Evolutionary conservation across 2,113 vertebrate species (phyloP), one percentile per base, ranked within the genome.

Genomic region (Antechinus flavipes): DNA sequence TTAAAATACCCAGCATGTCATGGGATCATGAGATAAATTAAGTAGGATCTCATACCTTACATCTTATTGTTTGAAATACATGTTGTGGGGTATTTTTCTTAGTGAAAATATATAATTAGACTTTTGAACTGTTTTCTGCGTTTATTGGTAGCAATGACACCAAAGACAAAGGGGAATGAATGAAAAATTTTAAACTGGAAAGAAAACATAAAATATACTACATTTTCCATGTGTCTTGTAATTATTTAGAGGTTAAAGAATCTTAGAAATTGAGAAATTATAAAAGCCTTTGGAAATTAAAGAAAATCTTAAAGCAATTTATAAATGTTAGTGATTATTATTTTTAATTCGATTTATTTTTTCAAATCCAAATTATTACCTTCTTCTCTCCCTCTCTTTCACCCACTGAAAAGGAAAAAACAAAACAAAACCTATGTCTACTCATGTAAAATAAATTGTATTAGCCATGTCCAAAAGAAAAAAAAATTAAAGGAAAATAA

Each of bases 21-120:
- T 97, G 98, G 98, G 98, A 98, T 98, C 98, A 98, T 95, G 95
- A 98, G 98, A 98, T 96, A 97, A 97, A 97, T 97, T 90, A 96
- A 93, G 89, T 95, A 55, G 61, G 90, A 92, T 94, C 54, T 92
- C 25, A 24, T 96, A 95, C 96, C 96, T 97, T 98, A 84, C 97
- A 96, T 98, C 95, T 98, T 97, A 91, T 98, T 98, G 96, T 98
- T 93, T 97, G 94, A 97, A 96, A 92, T 91, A 92, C 90, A 94
- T 95, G 90, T 97, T 96, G 96, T 97, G 52, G 49, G 2, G 61
- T 96, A 98, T 98, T 96, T 98, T 98, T 98, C 95, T 55, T 97
- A 97, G 93, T 97, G 54, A 94, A 98, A 97, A 61, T 94, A 97
- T 97, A 92, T 91, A 94, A 54, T 94, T 94, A 96, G 97, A 91